phyloP scores from a whole-genome alignment of 2,888 invertebrate genomes.

The Drosophila birchii region DNA sequence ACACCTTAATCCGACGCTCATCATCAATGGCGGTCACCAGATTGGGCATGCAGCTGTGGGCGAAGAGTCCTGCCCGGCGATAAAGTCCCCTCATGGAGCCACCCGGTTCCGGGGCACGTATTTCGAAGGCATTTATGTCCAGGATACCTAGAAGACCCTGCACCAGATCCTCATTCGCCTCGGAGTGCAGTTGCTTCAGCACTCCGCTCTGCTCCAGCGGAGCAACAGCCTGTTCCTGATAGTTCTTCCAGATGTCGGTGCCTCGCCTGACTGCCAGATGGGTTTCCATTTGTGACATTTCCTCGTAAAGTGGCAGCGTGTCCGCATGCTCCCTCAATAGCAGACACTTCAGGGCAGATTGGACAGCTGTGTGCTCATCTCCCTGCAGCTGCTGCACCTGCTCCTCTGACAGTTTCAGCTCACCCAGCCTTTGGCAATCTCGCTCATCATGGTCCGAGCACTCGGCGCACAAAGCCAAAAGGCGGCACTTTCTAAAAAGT shows the following conservation, averaged over 20 bases:
- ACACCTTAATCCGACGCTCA: slow-evolving; percentile 88
- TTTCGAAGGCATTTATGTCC: slow-evolving; percentile 92
- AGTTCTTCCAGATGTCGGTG: slow-evolving; percentile 86
- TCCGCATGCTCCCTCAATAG: slow-evolving; percentile 84
- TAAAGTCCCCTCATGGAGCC: slow-evolving; percentile 89
- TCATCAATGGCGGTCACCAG: slow-evolving; percentile 90
- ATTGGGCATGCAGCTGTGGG: slow-evolving; percentile 91
- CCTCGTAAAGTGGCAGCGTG: slow-evolving; percentile 85
- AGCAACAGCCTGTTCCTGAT: slow-evolving; percentile 85
- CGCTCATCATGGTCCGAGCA: slow-evolving; percentile 85
- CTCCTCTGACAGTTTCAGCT: slow-evolving; percentile 77
- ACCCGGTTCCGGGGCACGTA: slow-evolving; percentile 85
- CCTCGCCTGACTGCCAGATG: slow-evolving; percentile 86
- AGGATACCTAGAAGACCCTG: slow-evolving; percentile 90
- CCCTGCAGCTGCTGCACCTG: slow-evolving; percentile 79
- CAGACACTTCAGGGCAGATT: slow-evolving; percentile 85
- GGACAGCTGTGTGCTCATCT: slow-evolving; percentile 57
- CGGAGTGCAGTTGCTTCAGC: slow-evolving; percentile 63
- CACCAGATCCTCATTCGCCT: slow-evolving; percentile 85
- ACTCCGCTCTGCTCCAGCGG: slow-evolving; percentile 74
- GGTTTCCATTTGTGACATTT: slow-evolving; percentile 86
- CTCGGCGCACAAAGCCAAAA: slow-evolving; percentile 86
- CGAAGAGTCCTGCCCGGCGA: slow-evolving; percentile 88
- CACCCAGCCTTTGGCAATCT: slow-evolving; percentile 86
- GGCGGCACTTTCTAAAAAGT: slow-evolving; percentile 85